Evolutionary conservation across 2,888 invertebrate species (phyloP).

Genomic region (Polydrusus cervinus): DNA sequence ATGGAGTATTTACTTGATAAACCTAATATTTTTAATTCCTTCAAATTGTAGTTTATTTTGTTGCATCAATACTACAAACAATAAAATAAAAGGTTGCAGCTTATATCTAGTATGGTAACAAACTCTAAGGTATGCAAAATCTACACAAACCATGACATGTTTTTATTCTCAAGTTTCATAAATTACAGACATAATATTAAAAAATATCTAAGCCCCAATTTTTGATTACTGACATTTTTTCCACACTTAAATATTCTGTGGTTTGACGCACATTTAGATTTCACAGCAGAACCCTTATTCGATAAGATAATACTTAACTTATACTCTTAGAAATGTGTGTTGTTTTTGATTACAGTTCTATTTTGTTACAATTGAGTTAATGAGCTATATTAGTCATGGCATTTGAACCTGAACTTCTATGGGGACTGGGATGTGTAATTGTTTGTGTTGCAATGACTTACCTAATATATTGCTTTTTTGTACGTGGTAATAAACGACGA

Average conservation of each 20-base stretch:
- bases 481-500: not conserved
- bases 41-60: too few relatives aligned
- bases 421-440: conserved; percentile 8
- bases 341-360: not conserved
- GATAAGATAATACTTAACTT: conserved; percentile 6
- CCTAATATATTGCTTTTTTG: not conserved
- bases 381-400: not conserved
- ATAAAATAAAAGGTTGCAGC: too few relatives aligned
- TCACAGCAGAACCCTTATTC: not conserved
- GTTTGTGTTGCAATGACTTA: not conserved
- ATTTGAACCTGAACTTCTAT: not conserved
- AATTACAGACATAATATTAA: too few relatives aligned
- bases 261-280: not conserved
- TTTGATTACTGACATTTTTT: not conserved
- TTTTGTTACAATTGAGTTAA: too few relatives aligned
- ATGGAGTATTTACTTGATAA: too few relatives aligned
- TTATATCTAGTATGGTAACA: too few relatives aligned
- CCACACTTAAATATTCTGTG: not conserved
- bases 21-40: too few relatives aligned
- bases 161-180: too few relatives aligned
- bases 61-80: too few relatives aligned
- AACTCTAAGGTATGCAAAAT: too few relatives aligned
- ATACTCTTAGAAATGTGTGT: not conserved
- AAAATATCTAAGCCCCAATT: too few relatives aligned
- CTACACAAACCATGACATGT: not conserved